These are phyloP conservation scores for Drosophila ficusphila DNA, from an alignment of 1,140 invertebrate genomes.

Conservation along the genomic window DNA sequence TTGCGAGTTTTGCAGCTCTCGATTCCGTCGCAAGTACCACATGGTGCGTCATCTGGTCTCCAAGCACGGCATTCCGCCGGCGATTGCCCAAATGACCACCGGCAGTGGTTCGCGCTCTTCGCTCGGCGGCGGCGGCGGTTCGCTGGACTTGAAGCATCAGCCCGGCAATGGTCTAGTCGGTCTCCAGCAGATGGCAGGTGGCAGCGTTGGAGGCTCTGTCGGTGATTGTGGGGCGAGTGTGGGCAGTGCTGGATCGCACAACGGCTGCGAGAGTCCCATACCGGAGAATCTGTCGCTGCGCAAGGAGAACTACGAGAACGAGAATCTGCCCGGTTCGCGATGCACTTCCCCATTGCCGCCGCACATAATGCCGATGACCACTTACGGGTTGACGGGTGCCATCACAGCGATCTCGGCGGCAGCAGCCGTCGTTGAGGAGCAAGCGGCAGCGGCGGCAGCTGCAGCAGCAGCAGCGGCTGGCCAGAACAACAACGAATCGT, in stretches of 20 bases:
- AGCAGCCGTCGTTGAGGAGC: slow-evolving; percentile 71
- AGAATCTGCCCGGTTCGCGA: slow-evolving; percentile 53
- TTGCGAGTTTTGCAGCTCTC: slow-evolving; percentile 87
- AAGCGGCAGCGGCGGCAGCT: slow-evolving; percentile 60
- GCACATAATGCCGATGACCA: slow-evolving; percentile 66
- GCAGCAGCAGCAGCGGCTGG: slow-evolving; percentile 48
- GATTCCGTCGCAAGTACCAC: slow-evolving; percentile 87
- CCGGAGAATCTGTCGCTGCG: slow-evolving; percentile 79
- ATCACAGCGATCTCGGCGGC: slow-evolving; percentile 81
- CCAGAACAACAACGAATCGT: slow-evolving; percentile 39
- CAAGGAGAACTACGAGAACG: slow-evolving; percentile 70
- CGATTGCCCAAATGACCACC: slow-evolving; percentile 75
- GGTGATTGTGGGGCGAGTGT: slow-evolving; percentile 69
- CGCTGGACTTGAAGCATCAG: slow-evolving; percentile 34
- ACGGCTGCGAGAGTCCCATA: slow-evolving; percentile 70
- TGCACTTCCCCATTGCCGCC: slow-evolving; percentile 65
- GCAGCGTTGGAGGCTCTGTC: slow-evolving; percentile 59
- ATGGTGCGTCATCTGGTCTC: slow-evolving; percentile 86
- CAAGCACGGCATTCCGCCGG: slow-evolving; percentile 83
- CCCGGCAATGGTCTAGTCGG: background rate
- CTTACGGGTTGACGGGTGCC: slow-evolving; percentile 76
- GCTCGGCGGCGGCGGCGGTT: slow-evolving; percentile 7
- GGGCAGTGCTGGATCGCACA: slow-evolving; percentile 68
- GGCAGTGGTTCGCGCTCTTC: slow-evolving; percentile 62
- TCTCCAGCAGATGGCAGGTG: slow-evolving; percentile 3